These are phyloP conservation scores for Campoplex capitator DNA, from an alignment of 2,888 invertebrate genomes.

Conservation along the genomic window DNA sequence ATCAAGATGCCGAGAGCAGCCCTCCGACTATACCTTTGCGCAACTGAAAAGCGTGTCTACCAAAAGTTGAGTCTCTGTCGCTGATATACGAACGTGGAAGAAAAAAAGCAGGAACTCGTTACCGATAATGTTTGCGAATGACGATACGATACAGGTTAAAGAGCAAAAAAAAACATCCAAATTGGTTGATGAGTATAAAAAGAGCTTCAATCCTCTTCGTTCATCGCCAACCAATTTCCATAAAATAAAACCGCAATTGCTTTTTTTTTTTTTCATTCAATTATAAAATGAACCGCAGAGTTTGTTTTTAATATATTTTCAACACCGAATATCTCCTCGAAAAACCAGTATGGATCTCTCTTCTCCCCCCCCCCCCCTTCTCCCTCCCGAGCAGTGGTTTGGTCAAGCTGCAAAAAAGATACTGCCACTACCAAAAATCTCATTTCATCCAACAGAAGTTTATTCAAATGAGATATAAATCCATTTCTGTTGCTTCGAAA, in stretches of 20 bases:
- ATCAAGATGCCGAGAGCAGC: not conserved
- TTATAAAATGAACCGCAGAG: not conserved
- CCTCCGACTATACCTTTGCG: slow-evolving; percentile 21
- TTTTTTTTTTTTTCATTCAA: not conserved
- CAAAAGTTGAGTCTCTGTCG: slow-evolving; percentile 36
- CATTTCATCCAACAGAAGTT: not conserved
- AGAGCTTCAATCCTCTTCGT: not conserved
- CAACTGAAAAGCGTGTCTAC: not conserved
- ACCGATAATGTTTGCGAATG: slow-evolving; percentile 9
- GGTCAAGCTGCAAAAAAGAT: not conserved
- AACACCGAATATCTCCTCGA: not conserved
- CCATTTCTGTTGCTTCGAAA: slow-evolving; percentile 7
- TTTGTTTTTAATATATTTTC: not conserved
- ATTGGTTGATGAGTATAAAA: not conserved
- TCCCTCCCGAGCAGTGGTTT: not conserved
- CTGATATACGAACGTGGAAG: slow-evolving; percentile 27
- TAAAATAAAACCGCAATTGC: not conserved
- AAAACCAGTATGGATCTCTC: not conserved
- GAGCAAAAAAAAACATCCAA: not conserved
- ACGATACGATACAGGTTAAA: not conserved
- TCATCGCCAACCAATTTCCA: not conserved
- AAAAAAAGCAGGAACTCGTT: slow-evolving; percentile 10
- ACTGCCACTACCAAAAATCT: not conserved
- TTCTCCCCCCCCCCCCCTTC: not conserved
- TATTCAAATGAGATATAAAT: slow-evolving; percentile 16